A percentile compares a stretch with the other conserved stretches of the same genome.
Conservation (phyloP, 2,113 vertebrate genomes). For the Bombycilla garrulus region DNA sequence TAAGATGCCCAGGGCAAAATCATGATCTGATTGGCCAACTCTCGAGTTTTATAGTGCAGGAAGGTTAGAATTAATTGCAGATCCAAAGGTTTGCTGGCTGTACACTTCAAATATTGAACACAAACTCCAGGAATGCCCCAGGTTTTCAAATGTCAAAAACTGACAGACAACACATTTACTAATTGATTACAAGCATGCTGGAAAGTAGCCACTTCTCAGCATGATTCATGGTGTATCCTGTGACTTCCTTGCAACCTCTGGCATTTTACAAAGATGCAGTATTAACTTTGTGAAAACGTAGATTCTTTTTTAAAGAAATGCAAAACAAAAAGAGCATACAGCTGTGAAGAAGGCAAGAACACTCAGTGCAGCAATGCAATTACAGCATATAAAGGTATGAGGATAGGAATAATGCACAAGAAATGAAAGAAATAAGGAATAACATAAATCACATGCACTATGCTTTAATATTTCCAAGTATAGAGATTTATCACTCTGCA, state of each 20-base stretch:
- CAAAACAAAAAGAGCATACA: neutral
- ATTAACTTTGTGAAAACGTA: neutral
- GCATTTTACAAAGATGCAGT: neutral
- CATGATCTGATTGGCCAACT: neutral
- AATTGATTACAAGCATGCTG: neutral
- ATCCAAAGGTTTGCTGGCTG: neutral
- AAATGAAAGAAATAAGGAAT: neutral
- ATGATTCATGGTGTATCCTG: neutral
- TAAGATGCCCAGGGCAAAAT: neutral
- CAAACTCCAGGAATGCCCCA: neutral
- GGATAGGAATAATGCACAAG: neutral
- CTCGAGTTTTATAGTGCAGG: neutral
- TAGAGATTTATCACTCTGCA: neutral
- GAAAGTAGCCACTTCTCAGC: neutral
- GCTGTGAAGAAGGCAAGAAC: neutral
- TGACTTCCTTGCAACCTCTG: neutral
- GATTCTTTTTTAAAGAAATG: neutral
- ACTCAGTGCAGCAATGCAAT: neutral
- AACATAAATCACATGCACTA: neutral
- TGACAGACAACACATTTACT: neutral
- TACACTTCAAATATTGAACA: neutral
- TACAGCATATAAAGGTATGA: neutral
- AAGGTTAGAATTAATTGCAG: neutral
- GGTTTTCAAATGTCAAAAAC: neutral
- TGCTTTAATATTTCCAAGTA: neutral